phyloP scores from a whole-genome alignment of 1,140 invertebrate species.

The Microvelia longipes region DNA sequence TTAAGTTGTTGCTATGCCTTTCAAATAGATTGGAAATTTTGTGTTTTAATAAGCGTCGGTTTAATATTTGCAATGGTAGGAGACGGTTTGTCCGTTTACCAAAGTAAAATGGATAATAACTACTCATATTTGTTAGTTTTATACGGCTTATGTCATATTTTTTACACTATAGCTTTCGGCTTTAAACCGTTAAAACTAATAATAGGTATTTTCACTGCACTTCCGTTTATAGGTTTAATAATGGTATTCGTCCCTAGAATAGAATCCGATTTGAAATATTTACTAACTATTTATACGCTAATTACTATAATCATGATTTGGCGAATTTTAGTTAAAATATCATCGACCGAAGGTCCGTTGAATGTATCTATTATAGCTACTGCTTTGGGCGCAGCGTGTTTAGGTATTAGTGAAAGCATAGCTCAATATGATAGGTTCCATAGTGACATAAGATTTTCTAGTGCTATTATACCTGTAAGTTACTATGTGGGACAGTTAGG shows the following conservation, averaged over 20 bases:
- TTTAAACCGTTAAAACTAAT: neutral
- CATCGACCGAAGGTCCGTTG: neutral
- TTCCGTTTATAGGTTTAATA: neutral
- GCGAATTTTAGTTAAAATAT: neutral
- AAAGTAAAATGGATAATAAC: neutral
- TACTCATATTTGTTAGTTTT: neutral
- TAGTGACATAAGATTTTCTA: neutral
- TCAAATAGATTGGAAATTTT: neutral
- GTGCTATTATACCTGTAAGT: neutral
- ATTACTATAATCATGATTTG: neutral
- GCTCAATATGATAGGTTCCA: neutral
- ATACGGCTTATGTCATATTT: neutral
- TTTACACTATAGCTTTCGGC: neutral
- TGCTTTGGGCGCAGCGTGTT: neutral
- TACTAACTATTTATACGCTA: neutral
- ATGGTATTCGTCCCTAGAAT: neutral
- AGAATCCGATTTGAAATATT: neutral
- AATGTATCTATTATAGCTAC: neutral
- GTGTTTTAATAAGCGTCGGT: neutral
- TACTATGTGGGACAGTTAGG: neutral
- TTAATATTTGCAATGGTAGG: neutral
- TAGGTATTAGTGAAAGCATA: neutral
- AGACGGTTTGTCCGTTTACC: neutral
- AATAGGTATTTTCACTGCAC: neutral
- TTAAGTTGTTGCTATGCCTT: neutral